Evolutionary conservation across 2,797 vertebrate genomes (phyloP).

Genomic region (Numenius phaeopus): DNA sequence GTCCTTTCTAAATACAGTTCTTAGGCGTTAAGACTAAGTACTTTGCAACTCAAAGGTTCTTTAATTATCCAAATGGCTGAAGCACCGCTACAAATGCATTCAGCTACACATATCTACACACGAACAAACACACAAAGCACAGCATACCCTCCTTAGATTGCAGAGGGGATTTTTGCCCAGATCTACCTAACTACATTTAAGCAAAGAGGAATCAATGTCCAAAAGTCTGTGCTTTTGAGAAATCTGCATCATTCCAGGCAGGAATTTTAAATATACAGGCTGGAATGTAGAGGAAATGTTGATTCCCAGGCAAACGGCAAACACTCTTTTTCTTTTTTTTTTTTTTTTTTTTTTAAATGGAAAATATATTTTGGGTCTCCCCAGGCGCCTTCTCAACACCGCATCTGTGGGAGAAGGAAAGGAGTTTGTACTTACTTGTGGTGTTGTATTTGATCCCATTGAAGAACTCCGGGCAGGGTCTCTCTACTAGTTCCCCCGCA

Average conservation of each 20-base stretch:
- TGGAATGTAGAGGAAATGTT: slow-evolving; percentile 40
- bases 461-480: slow-evolving; percentile 95
- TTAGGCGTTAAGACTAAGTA: background rate
- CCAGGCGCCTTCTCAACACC: background rate
- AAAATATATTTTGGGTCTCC: background rate
- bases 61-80: background rate
- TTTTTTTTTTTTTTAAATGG: background rate
- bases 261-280: background rate
- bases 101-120: background rate
- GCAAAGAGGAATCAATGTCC: background rate
- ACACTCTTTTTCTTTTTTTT: background rate
- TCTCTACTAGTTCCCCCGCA: slow-evolving; percentile 89
- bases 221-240: slow-evolving; percentile 12
- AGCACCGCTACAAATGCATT: background rate
- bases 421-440: slow-evolving; percentile 86
- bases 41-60: background rate
- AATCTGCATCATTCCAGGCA: background rate
- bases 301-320: slow-evolving; percentile 3
- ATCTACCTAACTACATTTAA: background rate
- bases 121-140: background rate
- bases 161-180: background rate
- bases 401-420: background rate
- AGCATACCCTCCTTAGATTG: background rate
- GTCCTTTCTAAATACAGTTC: background rate
- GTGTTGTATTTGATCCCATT: slow-evolving; percentile 99